phyloP scores from a whole-genome alignment of 1,140 invertebrate species.

The Rhagoletis pomonella region DNA sequence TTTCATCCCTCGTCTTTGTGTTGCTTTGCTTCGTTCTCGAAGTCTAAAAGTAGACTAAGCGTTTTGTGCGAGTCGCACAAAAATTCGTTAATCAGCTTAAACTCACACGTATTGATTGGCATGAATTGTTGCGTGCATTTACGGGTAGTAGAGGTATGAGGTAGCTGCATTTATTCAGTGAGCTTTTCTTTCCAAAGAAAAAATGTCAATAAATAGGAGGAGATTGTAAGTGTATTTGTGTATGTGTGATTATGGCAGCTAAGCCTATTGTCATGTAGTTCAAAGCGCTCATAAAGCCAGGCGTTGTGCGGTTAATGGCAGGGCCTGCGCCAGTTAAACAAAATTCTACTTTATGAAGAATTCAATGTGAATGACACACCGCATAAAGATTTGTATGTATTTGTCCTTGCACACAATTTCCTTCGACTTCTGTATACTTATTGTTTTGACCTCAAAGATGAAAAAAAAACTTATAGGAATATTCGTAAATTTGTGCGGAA shows the following conservation, averaged over 20 bases:
- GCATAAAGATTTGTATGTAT: background rate
- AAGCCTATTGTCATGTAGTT: constrained; percentile 8
- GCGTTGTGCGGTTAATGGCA: constrained; percentile 20
- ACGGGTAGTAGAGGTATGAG: background rate
- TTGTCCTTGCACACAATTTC: background rate
- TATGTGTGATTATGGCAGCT: background rate
- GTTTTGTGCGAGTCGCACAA: constrained; percentile 37
- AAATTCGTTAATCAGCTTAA: constrained; percentile 74
- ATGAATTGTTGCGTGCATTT: constrained; percentile 59
- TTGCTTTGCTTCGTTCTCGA: background rate
- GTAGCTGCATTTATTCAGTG: background rate
- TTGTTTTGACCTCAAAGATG: background rate
- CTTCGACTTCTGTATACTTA: background rate
- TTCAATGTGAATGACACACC: background rate
- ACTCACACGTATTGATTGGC: constrained; percentile 73
- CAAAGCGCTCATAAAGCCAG: constrained; percentile 25
- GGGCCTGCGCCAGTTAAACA: background rate
- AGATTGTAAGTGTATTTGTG: background rate
- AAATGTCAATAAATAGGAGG: no score
- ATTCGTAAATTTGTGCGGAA: background rate
- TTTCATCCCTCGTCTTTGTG: background rate
- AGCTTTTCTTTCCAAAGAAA: no score
- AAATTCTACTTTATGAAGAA: background rate
- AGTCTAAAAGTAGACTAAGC: constrained; percentile 38
- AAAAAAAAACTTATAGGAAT: background rate